Evolutionary conservation across 1,140 invertebrate species (phyloP).

Genomic region (Pseudomyrmex flavicornis): DNA sequence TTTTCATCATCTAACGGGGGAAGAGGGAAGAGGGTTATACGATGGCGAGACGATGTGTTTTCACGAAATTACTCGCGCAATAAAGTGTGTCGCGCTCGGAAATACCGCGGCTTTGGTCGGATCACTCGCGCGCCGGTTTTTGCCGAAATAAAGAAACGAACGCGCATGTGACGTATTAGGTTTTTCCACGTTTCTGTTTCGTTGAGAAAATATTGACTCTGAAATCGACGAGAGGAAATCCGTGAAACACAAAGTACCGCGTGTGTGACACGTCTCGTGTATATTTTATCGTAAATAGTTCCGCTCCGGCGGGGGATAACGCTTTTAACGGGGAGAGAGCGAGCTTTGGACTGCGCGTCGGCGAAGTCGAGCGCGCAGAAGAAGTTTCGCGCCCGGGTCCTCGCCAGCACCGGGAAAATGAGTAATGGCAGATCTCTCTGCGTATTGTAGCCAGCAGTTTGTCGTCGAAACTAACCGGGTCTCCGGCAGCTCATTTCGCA

Average conservation of each 20-base stretch:
- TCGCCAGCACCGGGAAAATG: conserved; percentile 13
- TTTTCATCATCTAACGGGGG: not conserved
- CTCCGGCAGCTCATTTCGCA: conserved; percentile 67
- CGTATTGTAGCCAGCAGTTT: conserved; percentile 44
- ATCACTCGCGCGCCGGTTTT: not conserved
- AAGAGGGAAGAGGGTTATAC: not conserved
- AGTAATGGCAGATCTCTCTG: conserved; percentile 55
- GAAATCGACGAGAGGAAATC: not conserved
- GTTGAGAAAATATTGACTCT: not conserved
- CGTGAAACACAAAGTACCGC: too few species aligned
- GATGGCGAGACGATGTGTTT: not conserved
- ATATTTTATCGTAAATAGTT: not conserved
- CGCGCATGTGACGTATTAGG: too few species aligned
- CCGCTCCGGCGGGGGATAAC: not conserved
- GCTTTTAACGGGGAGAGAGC: not conserved
- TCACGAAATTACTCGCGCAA: conserved; percentile 1
- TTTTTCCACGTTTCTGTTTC: not conserved
- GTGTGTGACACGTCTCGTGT: not conserved
- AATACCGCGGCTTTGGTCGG: not conserved
- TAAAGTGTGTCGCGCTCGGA: not conserved
- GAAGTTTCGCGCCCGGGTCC: not conserved
- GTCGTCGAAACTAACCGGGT: conserved; percentile 59
- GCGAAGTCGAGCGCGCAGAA: conserved; percentile 7
- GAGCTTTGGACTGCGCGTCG: not conserved
- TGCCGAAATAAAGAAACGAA: not conserved